Evolutionary conservation across 2,888 invertebrate species (phyloP).

Genomic region (Hyposoter dolosus): DNA sequence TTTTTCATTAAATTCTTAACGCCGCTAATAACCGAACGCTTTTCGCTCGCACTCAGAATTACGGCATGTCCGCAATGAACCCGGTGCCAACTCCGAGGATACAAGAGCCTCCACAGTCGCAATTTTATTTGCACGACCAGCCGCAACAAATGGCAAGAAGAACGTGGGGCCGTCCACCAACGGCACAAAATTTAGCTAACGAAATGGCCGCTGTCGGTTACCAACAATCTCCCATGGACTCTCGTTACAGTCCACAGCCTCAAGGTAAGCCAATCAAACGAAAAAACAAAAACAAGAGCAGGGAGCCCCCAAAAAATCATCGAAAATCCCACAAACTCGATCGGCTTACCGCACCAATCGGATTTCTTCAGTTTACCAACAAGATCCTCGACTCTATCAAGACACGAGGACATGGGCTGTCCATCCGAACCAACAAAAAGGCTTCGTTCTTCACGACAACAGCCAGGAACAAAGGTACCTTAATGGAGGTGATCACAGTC

Average conservation of each 20-base stretch:
- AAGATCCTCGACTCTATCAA: constrained; percentile 82
- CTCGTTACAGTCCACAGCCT: constrained; percentile 80
- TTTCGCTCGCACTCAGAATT: constrained; percentile 74
- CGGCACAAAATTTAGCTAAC: constrained; percentile 83
- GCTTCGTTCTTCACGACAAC: constrained; percentile 88
- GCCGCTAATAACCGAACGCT: constrained; percentile 43
- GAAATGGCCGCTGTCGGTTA: constrained; percentile 82
- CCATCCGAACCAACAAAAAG: constrained; percentile 85
- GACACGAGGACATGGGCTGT: constrained; percentile 82
- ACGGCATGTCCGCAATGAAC: constrained; percentile 79
- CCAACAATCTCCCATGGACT: constrained; percentile 80
- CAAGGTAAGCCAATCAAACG: constrained; percentile 71
- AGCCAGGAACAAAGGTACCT: constrained; percentile 87
- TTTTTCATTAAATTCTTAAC: constrained; percentile 13
- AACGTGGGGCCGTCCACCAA: constrained; percentile 85
- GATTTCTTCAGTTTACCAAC: constrained; percentile 78
- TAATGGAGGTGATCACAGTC: constrained; percentile 88
- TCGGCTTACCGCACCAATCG: constrained; percentile 38
- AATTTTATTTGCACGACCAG: constrained; percentile 92
- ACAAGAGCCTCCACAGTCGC: constrained; percentile 85
- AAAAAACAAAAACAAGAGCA: background rate
- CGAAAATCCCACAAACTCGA: constrained; percentile 35
- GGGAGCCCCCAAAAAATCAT: constrained; percentile 10
- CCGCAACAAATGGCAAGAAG: constrained; percentile 84
- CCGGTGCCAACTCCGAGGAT: constrained; percentile 79